A percentile compares a stretch with the other conserved stretches of the same genome.
Evolutionary conservation across 1,140 invertebrate genomes (phyloP).

Genomic region (Tetragnatha versicolor): DNA sequence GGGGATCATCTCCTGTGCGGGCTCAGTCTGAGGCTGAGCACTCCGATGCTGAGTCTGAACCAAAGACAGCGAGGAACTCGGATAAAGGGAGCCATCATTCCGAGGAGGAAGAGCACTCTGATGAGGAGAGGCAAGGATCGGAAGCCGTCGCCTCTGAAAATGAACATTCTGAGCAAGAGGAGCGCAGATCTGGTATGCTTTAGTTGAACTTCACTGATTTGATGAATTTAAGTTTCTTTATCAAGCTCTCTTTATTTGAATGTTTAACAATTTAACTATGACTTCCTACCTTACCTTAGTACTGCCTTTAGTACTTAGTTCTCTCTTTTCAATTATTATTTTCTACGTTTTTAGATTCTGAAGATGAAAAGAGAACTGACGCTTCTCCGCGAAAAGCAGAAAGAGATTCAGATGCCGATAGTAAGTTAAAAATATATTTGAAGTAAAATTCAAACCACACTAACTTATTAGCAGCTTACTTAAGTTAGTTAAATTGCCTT

Average conservation of each 20-base stretch:
- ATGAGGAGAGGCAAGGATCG: conserved; percentile 3
- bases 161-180: conserved; percentile 43
- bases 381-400: neutral
- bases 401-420: neutral
- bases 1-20: conserved; percentile 13
- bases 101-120: conserved; percentile 29
- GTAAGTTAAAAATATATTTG: too few species aligned
- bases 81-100: neutral
- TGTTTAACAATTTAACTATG: too few species aligned
- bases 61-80: neutral
- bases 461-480: too few species aligned
- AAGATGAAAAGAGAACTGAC: conserved; percentile 6
- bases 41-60: neutral
- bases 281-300: too few species aligned
- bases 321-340: too few species aligned
- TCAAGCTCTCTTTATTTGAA: too few species aligned
- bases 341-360: neutral
- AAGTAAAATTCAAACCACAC: too few species aligned
- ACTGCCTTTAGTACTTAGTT: too few species aligned
- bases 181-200: conserved; percentile 26
- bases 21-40: conserved; percentile 30
- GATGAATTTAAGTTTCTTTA: neutral
- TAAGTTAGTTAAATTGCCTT: too few species aligned
- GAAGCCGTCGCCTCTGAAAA: conserved; percentile 25
- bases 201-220: neutral